Base-by-base conservation (phyloP, 2,888 invertebrate species). In the Lottia scabra region DNA sequence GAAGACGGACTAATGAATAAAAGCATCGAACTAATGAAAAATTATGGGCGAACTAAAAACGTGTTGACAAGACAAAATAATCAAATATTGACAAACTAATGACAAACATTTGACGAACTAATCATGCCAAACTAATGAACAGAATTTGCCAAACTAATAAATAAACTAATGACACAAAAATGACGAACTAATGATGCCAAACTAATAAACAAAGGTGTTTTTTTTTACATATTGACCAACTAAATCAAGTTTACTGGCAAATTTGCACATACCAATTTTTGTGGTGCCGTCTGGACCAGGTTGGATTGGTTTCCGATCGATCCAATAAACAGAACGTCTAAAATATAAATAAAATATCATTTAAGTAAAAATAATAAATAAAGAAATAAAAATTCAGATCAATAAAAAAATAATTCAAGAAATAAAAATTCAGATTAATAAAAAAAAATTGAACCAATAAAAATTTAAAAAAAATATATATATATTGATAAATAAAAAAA, bases 261-360 rank as follows among this genome's bases (percentile, higher is more conserved):
- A n/a, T n/a, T n/a, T n/a, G n/a, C 3, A 81, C 84, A 78, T 78
- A 85, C 85, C 78, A 44, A 81, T 71, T 43, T 71, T 78, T 48
- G 85, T 85, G 27, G 73, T 72, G 15, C 84, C 84, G 75, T 79
- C 70, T 16, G 82, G 74, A 5, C 83, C 83, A 30, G 83, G 78
- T 23, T 69, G 70, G n/a, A 81, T 81, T 5, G 86, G 86, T 8
- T 71, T 62, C 62, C 76, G 75, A 45, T 85, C 85, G 15, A 85
- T 78, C 86, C 86, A 86, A 72, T 86, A 86, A 6, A 86, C 84
- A 13, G 84, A 84, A 16, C 84, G 81, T 68, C 86, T 86, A 72
- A 70, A 83, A 81, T 56, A 63, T 26, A 67, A 63, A 68, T 16
- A 23, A 63, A 19, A 62, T 43, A n/a, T 23, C 38, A 46, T 38